A percentile compares a stretch with the other conserved stretches of the same genome.
phyloP scores from a whole-genome alignment of 64 coral and sea anemone species.

The Acropora tenuis region DNA sequence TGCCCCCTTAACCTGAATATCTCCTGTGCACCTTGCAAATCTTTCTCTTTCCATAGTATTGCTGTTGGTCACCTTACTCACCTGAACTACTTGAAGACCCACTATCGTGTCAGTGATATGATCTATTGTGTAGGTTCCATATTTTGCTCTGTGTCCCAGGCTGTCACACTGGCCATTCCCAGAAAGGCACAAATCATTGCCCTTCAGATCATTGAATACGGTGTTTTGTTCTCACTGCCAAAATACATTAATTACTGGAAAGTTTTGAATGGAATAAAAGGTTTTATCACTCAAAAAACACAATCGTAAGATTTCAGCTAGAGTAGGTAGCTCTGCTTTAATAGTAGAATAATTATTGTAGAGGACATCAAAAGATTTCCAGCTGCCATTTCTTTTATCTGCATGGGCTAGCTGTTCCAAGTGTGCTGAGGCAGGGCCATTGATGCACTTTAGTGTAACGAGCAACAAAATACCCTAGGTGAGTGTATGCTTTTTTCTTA shows the following conservation, averaged over 20 bases:
- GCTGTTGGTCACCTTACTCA: slow-evolving; percentile 51
- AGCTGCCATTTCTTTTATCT: slow-evolving; percentile 28
- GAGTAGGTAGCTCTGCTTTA: neutral
- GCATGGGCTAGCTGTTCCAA: slow-evolving; percentile 43
- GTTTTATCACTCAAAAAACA: too few relatives aligned
- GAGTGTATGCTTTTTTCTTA: slow-evolving; percentile 8
- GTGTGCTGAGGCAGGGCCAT: neutral
- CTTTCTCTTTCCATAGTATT: slow-evolving; percentile 69
- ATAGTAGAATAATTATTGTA: slow-evolving; percentile 59
- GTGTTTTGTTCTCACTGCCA: too few relatives aligned
- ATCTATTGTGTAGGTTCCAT: neutral
- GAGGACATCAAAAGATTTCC: slow-evolving; percentile 62
- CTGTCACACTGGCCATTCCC: slow-evolving; percentile 35
- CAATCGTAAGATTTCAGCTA: too few relatives aligned
- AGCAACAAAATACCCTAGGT: neutral
- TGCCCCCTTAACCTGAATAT: neutral
- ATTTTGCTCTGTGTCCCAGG: slow-evolving; percentile 27
- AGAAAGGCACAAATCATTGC: slow-evolving; percentile 12
- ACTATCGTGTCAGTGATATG: slow-evolving; percentile 4
- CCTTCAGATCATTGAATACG: too few relatives aligned
- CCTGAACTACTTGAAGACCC: slow-evolving; percentile 43
- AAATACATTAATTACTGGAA: too few relatives aligned
- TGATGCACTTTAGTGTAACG: too few relatives aligned
- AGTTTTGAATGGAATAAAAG: too few relatives aligned
- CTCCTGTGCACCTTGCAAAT: slow-evolving; percentile 13